phyloP scores from a whole-genome alignment of 2,888 invertebrate species.

The Cephus sareptanus region DNA sequence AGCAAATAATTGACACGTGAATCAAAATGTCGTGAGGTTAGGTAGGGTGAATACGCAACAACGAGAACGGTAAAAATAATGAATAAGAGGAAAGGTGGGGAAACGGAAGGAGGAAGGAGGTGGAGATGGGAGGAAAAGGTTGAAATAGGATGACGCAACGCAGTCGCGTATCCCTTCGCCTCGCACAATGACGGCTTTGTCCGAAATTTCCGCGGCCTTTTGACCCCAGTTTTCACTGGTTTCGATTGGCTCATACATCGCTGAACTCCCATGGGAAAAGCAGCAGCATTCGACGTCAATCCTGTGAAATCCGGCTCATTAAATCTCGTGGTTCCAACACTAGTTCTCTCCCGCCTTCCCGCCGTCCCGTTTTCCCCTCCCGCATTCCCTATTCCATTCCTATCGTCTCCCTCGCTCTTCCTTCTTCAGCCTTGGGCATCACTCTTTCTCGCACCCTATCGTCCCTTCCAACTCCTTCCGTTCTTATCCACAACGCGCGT shows the following conservation, averaged over 20 bases:
- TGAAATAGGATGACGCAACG: no score
- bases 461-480: no score
- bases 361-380: no score
- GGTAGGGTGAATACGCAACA: background rate
- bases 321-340: conserved; percentile 32
- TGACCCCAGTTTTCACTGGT: conserved; percentile 34
- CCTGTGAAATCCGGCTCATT: conserved; percentile 50
- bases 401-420: no score
- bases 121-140: no score
- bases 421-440: no score
- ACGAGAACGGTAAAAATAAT: conserved; percentile 9
- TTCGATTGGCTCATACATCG: conserved; percentile 29
- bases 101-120: background rate
- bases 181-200: conserved; percentile 37
- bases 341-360: no score
- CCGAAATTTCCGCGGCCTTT: conserved; percentile 45
- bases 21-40: no score
- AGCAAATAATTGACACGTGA: no score
- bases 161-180: conserved; percentile 3
- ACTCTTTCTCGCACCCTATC: no score
- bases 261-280: conserved; percentile 31
- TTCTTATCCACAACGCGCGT: no score
- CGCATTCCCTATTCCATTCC: no score
- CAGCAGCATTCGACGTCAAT: conserved; percentile 32
- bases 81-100: conserved; percentile 3